Conservation (phyloP, 2,113 vertebrate genomes). For the Chascanopsetta lugubris region DNA sequence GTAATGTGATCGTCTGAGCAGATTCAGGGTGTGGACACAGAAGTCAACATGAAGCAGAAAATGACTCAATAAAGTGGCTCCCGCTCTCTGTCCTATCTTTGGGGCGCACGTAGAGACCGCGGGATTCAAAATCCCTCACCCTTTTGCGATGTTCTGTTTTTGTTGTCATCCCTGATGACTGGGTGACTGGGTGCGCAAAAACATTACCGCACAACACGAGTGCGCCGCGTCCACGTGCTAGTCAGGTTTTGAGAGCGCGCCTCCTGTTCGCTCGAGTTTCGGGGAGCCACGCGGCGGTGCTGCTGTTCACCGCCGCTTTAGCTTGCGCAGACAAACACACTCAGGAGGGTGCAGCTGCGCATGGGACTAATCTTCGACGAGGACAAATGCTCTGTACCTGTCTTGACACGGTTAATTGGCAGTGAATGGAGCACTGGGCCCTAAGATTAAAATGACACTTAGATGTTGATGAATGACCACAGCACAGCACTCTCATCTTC, state of each 20-base stretch:
- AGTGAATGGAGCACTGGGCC: not conserved
- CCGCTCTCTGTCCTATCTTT: no score
- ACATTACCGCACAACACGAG: conserved; percentile 36
- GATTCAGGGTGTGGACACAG: not conserved
- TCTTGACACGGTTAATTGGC: not conserved
- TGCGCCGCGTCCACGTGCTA: conserved; percentile 23
- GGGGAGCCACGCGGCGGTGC: conserved; percentile 12
- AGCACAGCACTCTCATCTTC: not conserved
- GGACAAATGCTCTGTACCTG: not conserved
- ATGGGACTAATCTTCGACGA: not conserved
- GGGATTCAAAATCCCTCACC: conserved; percentile 11
- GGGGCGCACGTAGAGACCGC: no score
- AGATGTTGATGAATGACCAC: not conserved
- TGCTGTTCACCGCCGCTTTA: not conserved
- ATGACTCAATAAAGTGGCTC: not conserved
- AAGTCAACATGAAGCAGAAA: not conserved
- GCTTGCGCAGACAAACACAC: conserved; percentile 10
- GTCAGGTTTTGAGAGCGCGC: conserved; percentile 21
- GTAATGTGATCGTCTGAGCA: no score
- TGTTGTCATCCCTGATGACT: not conserved
- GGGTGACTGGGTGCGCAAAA: conserved; percentile 13
- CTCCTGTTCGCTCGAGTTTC: conserved; percentile 21
- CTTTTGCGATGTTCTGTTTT: not conserved
- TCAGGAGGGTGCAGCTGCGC: not conserved
- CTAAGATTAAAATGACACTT: not conserved